Conservation (phyloP, 2,113 vertebrate genomes). For the Uria aalge region DNA sequence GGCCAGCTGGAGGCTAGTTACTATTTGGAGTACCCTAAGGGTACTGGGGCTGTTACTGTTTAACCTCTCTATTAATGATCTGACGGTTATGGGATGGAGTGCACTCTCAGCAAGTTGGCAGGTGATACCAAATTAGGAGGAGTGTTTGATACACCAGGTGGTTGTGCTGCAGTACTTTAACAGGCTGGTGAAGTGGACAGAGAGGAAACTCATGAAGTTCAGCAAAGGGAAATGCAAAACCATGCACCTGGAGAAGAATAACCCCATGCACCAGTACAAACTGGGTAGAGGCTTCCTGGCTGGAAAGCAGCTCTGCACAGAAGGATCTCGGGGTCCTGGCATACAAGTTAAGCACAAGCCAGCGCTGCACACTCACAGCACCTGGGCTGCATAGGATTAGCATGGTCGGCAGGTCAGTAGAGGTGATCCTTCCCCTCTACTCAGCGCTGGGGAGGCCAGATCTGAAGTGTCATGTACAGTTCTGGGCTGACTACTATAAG, state of each 20-base stretch:
- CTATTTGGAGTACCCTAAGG: neutral
- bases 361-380: neutral
- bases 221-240: neutral
- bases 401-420: neutral
- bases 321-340: neutral
- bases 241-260: neutral
- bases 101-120: neutral
- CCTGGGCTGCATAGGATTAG: neutral
- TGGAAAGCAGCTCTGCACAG: neutral
- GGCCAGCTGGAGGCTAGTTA: neutral
- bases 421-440: neutral
- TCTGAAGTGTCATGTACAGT: rapidly evolving
- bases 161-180: neutral
- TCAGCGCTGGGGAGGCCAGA: neutral
- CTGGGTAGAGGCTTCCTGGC: neutral
- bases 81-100: neutral
- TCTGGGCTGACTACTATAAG: neutral
- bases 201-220: neutral
- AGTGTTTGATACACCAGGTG: neutral
- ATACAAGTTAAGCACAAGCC: neutral
- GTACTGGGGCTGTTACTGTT: neutral
- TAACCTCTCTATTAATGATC: neutral
- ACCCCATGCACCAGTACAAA: neutral
- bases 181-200: neutral
- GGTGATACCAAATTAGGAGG: neutral